Conservation (phyloP, 2,888 invertebrate species). For the Gandaritis pyraliata region DNA sequence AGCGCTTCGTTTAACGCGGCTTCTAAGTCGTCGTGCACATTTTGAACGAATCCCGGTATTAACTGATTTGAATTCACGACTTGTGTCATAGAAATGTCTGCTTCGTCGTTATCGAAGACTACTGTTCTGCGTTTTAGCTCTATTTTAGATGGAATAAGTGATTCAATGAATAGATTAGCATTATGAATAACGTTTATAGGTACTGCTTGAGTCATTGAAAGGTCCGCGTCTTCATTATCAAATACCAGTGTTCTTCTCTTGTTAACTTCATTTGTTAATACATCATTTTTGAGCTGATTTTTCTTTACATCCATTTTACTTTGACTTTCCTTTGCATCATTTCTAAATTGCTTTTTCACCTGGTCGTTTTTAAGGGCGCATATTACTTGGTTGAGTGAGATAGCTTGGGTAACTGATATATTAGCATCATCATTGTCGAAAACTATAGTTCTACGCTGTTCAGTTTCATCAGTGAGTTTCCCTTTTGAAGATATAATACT, state of each 20-base stretch:
- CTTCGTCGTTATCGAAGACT: slow-evolving; percentile 26
- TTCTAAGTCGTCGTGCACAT: slow-evolving; percentile 20
- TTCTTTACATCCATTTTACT: neutral
- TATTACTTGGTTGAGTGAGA: slow-evolving; percentile 33
- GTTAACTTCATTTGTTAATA: slow-evolving; percentile 4
- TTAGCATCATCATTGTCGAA: slow-evolving; percentile 37
- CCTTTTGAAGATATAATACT: slow-evolving; percentile 19
- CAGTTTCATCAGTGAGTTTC: neutral
- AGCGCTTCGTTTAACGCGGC: slow-evolving; percentile 22
- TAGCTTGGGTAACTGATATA: slow-evolving; percentile 21
- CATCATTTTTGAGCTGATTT: neutral
- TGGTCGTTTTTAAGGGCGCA: slow-evolving; percentile 3
- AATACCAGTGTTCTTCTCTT: slow-evolving; percentile 41
- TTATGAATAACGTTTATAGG: slow-evolving; percentile 37
- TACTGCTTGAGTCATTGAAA: slow-evolving; percentile 51
- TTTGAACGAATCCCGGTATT: slow-evolving; percentile 1
- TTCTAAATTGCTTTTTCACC: neutral
- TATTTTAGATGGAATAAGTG: neutral
- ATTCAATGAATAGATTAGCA: neutral
- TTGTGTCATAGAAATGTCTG: slow-evolving; percentile 29
- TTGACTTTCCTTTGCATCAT: neutral
- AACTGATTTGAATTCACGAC: slow-evolving; percentile 14
- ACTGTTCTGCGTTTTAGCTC: slow-evolving; percentile 15
- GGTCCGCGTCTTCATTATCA: slow-evolving; percentile 41
- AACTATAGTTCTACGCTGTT: slow-evolving; percentile 41